Evolutionary conservation across 2,888 invertebrate species (phyloP).

Genomic region (Azorinus chamasolen): DNA sequence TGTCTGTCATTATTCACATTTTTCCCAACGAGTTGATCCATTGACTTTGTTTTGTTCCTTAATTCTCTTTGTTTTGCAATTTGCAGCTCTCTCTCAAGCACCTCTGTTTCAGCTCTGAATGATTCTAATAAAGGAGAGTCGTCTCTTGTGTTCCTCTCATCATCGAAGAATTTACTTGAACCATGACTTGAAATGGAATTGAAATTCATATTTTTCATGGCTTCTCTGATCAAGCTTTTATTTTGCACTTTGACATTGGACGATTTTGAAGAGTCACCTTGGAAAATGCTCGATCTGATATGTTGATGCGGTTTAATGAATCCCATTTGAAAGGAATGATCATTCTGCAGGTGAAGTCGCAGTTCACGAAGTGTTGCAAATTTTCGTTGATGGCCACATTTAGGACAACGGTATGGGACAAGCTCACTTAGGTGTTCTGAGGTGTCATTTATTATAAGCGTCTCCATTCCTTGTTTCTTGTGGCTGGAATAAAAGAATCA

Average conservation of each 20-base stretch:
- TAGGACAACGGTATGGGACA: conserved; percentile 80
- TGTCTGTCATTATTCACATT: not conserved
- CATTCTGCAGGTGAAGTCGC: conserved; percentile 74
- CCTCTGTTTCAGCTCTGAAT: conserved; percentile 71
- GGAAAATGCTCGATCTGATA: conserved; percentile 54
- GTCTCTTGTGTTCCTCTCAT: conserved; percentile 12
- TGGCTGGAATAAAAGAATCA: too few relatives aligned
- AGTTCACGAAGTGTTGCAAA: conserved; percentile 78
- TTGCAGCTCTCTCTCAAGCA: conserved; percentile 73
- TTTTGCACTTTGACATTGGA: not conserved
- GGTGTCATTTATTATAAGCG: conserved; percentile 23
- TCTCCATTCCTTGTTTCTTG: too few relatives aligned
- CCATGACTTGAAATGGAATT: too few relatives aligned
- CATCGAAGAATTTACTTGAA: too few relatives aligned
- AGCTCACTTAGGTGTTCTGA: conserved; percentile 62
- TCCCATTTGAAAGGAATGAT: conserved; percentile 74
- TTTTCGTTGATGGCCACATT: conserved; percentile 71
- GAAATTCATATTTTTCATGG: too few relatives aligned
- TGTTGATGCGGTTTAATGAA: conserved; percentile 57
- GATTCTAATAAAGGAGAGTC: conserved; percentile 69
- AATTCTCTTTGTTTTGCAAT: conserved; percentile 73
- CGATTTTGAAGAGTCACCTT: conserved; percentile 8
- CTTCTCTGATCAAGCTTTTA: too few relatives aligned
- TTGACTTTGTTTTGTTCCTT: conserved; percentile 63
- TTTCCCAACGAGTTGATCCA: conserved; percentile 18